Evolutionary conservation across 1,140 invertebrate species (phyloP).

Genomic region (Trichonephila clavipes): DNA sequence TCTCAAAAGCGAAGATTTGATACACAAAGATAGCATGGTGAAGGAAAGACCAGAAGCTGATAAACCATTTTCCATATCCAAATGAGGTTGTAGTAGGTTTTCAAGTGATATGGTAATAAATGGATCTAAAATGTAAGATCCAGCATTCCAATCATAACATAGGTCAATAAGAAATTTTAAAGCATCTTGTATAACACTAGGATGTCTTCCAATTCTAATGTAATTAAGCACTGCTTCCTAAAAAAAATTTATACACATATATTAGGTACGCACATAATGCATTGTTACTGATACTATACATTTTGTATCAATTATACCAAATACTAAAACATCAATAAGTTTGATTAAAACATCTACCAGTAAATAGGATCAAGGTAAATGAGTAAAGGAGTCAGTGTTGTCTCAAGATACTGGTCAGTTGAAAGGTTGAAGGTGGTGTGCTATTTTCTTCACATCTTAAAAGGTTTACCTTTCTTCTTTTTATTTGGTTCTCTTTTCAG

Average conservation of each 20-base stretch:
- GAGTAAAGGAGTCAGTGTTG: too few species aligned
- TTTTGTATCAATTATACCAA: too few species aligned
- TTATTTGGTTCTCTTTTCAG: too few species aligned
- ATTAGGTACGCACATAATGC: too few species aligned
- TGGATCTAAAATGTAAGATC: background rate
- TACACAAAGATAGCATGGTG: constrained; percentile 31
- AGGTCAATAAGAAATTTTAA: constrained; percentile 31
- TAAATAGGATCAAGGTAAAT: too few species aligned
- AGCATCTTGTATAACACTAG: background rate
- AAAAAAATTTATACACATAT: background rate
- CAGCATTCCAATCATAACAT: constrained; percentile 21
- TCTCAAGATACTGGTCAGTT: too few species aligned
- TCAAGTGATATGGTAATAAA: background rate
- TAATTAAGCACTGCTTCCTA: background rate
- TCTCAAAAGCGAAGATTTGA: background rate
- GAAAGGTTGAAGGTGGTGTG: too few species aligned
- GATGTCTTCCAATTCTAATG: constrained; percentile 6
- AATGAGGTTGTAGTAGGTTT: background rate
- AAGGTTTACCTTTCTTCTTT: too few species aligned
- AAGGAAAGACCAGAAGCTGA: constrained; percentile 37
- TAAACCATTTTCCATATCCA: constrained; percentile 2
- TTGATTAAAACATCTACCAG: too few species aligned
- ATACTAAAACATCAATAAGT: too few species aligned
- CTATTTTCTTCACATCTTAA: too few species aligned
- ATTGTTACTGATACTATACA: too few species aligned